phyloP scores from a whole-genome alignment of 2,113 vertebrate genomes.

The Scomber japonicus region DNA sequence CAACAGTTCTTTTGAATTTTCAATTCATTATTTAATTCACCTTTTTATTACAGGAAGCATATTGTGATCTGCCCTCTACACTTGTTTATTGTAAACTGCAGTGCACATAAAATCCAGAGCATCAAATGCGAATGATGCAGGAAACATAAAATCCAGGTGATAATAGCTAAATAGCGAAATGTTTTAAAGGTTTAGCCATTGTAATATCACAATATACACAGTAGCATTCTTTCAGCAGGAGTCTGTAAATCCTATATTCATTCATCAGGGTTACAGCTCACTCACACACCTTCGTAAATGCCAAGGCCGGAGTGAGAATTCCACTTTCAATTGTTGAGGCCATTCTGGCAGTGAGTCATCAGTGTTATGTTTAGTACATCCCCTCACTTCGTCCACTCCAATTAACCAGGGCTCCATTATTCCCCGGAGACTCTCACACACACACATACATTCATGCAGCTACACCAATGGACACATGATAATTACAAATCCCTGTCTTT shows the following conservation, averaged over 20 bases:
- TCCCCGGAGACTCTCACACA: constrained; percentile 23
- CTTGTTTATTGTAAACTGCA: neutral
- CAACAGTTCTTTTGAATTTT: neutral
- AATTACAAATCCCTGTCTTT: constrained; percentile 49
- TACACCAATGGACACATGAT: constrained; percentile 38
- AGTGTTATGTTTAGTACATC: constrained; percentile 57
- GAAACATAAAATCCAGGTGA: neutral
- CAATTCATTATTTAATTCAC: neutral
- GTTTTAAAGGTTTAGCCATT: too few species aligned
- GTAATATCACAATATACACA: too few species aligned
- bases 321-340: constrained; percentile 31
- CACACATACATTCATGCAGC: neutral
- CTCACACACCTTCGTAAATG: constrained; percentile 37
- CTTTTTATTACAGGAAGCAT: neutral
- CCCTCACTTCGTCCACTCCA: constrained; percentile 71
- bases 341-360: constrained; percentile 55
- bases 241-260: neutral
- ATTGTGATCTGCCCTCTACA: neutral
- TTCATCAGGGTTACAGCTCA: constrained; percentile 12
- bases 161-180: neutral
- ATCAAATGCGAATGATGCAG: neutral
- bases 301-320: constrained; percentile 37
- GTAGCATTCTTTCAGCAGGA: neutral
- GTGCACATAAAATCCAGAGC: neutral
- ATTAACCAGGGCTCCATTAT: constrained; percentile 71